A percentile compares a stretch with the other conserved stretches of the same genome.
phyloP scores from a whole-genome alignment of 2,888 invertebrate genomes.

The Catotricha subobsoleta region DNA sequence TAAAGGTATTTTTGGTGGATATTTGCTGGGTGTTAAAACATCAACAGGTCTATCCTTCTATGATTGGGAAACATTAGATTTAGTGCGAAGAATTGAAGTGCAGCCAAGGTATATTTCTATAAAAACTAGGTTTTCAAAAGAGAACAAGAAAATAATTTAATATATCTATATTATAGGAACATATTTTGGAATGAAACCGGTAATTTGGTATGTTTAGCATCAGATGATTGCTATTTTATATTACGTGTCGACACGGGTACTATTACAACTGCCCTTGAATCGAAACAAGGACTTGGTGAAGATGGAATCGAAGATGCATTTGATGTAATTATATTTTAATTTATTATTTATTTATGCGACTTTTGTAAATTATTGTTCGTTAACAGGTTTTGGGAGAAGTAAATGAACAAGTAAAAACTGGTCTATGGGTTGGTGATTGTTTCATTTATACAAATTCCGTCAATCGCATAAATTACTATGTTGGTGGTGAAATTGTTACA shows the following conservation, averaged over 20 bases:
- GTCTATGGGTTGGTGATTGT: slow-evolving; percentile 96
- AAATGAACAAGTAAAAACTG: slow-evolving; percentile 82
- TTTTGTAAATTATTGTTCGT: slow-evolving; percentile 8
- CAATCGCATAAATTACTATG: slow-evolving; percentile 96
- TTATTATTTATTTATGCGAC: background rate
- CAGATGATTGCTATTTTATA: slow-evolving; percentile 90
- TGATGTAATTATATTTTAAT: slow-evolving; percentile 42
- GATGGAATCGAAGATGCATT: slow-evolving; percentile 95
- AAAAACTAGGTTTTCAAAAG: too few relatives aligned
- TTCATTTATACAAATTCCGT: slow-evolving; percentile 98
- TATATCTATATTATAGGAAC: slow-evolving; percentile 36
- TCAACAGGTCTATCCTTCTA: slow-evolving; percentile 87
- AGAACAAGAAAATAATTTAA: background rate
- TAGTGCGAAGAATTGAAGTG: slow-evolving; percentile 91
- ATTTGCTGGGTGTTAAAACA: slow-evolving; percentile 77
- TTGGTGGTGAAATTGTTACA: slow-evolving; percentile 97
- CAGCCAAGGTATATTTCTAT: slow-evolving; percentile 42
- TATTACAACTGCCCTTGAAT: slow-evolving; percentile 58
- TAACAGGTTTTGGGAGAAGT: slow-evolving; percentile 65
- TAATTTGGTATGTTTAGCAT: slow-evolving; percentile 79
- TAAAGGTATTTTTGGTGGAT: slow-evolving; percentile 75
- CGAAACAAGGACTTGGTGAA: slow-evolving; percentile 59
- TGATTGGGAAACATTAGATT: slow-evolving; percentile 88
- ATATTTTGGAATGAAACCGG: slow-evolving; percentile 97
- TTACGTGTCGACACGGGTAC: slow-evolving; percentile 71